Conservation (phyloP, 2,113 vertebrate genomes). For the Rhabdornis inornatus region DNA sequence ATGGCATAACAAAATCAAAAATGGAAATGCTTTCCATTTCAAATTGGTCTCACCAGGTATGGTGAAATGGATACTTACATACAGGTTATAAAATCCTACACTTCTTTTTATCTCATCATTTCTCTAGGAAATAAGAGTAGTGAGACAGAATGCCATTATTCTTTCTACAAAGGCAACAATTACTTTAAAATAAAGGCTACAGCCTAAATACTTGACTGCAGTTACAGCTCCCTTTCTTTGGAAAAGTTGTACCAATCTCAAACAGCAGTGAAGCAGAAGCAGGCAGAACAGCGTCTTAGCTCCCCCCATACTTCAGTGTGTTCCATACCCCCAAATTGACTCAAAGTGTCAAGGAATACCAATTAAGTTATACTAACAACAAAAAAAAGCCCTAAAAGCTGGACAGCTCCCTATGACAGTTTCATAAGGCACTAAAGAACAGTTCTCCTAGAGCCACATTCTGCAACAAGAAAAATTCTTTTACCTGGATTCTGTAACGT, state of each 20-base stretch:
- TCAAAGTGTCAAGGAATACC: not conserved
- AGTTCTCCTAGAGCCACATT: not conserved
- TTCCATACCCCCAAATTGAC: accelerated
- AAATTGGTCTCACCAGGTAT: not conserved
- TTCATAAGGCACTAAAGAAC: not conserved
- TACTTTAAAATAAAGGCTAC: not conserved
- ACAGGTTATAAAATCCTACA: not conserved
- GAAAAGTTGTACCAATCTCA: not conserved
- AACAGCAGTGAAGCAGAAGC: not conserved
- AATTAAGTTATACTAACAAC: not conserved
- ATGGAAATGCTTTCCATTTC: not conserved
- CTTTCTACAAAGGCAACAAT: not conserved
- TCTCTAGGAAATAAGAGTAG: not conserved
- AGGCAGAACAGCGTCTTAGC: not conserved
- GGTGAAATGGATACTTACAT: not conserved
- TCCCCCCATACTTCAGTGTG: not conserved
- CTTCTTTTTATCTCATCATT: not conserved
- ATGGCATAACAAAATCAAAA: not conserved
- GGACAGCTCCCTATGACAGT: not conserved
- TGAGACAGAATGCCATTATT: not conserved
- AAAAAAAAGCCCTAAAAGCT: not conserved
- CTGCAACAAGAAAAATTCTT: not conserved
- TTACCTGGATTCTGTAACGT: not conserved
- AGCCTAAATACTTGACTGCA: not conserved
- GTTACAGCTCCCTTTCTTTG: not conserved